Percentiles rank a stretch among this genome's conserved stretches.
These are phyloP conservation scores for Stegophylla sp. DNA, from an alignment of 2,888 invertebrate genomes.

Conservation along the genomic window DNA sequence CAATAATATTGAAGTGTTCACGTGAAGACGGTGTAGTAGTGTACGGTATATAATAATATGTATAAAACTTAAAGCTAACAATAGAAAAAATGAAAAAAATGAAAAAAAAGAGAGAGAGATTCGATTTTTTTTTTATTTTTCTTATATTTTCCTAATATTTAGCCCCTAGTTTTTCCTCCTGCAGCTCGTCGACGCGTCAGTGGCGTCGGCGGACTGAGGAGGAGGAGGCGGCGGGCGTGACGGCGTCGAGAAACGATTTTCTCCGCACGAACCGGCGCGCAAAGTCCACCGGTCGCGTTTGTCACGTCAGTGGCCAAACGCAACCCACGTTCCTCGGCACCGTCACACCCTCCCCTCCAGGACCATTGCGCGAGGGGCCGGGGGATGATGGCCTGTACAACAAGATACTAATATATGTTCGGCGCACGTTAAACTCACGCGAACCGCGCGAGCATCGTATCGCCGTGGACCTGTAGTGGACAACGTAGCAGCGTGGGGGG, in stretches of 20 bases:
- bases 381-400: slow-evolving; percentile 61
- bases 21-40: slow-evolving; percentile 35
- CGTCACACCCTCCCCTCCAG: slow-evolving; percentile 63
- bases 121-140: background rate
- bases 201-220: background rate
- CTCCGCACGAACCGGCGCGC: background rate
- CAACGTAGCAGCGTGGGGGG: background rate
- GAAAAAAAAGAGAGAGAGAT: too few relatives aligned
- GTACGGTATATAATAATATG: background rate
- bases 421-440: background rate
- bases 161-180: slow-evolving; percentile 6
- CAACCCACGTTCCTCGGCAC: slow-evolving; percentile 50
- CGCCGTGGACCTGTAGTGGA: slow-evolving; percentile 2
- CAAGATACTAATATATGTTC: slow-evolving; percentile 58
- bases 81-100: slow-evolving; percentile 25
- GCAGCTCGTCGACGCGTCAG: background rate
- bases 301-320: slow-evolving; percentile 13
- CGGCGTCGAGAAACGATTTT: slow-evolving; percentile 55
- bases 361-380: background rate
- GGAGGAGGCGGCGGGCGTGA: slow-evolving; percentile 27
- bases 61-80: slow-evolving; percentile 42
- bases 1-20: slow-evolving; percentile 45
- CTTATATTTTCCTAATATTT: slow-evolving; percentile 37
- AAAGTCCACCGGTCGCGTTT: slow-evolving; percentile 46
- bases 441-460: background rate